Percentiles rank a stretch among this genome's conserved stretches.
These are phyloP conservation scores for Cryptomyrus ogoouensis DNA, from an alignment of 2,113 vertebrate species.

Conservation along the genomic window DNA sequence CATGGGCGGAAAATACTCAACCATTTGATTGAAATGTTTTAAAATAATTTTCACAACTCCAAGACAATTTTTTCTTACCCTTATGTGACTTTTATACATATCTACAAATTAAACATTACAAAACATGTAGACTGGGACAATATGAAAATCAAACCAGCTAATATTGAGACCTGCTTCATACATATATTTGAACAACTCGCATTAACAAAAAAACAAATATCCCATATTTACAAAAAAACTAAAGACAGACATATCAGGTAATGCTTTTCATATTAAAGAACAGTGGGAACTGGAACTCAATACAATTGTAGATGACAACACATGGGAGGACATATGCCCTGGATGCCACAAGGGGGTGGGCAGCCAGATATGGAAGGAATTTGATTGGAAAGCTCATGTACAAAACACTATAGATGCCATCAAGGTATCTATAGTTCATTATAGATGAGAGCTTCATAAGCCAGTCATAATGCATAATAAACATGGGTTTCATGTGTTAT, in stretches of 20 bases:
- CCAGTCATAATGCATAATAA: too few species aligned
- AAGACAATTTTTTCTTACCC: not conserved
- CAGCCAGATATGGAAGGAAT: not conserved
- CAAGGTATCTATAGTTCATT: too few species aligned
- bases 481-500: too few species aligned
- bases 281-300: not conserved
- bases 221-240: not conserved
- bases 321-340: not conserved
- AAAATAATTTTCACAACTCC: not conserved
- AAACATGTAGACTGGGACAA: not conserved
- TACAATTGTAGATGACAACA: not conserved
- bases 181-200: not conserved
- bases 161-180: not conserved
- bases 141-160: not conserved
- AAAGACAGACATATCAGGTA: not conserved
- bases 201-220: not conserved
- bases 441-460: too few species aligned
- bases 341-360: not conserved
- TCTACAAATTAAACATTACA: not conserved
- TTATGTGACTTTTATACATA: not conserved
- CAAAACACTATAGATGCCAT: too few species aligned
- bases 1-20: not conserved
- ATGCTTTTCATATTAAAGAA: not conserved
- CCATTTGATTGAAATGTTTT: not conserved
- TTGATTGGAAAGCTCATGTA: not conserved